These are phyloP conservation scores for Vannuccia rotundouncinata DNA, from an alignment of 2,888 invertebrate species.

Conservation along the genomic window DNA sequence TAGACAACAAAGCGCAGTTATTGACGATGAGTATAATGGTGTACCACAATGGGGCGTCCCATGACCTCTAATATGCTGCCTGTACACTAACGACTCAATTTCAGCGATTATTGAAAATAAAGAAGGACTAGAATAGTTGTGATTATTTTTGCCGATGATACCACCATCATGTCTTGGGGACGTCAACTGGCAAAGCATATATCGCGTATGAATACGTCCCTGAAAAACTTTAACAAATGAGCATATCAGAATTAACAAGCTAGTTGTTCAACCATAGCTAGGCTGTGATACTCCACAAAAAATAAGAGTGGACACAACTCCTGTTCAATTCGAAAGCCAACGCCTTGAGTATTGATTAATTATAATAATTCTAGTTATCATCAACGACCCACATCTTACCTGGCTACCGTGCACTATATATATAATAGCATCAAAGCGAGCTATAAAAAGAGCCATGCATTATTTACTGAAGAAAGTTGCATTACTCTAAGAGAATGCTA, in stretches of 20 bases:
- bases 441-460: background rate
- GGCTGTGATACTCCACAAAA: background rate
- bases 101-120: conserved; percentile 18
- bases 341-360: conserved; percentile 9
- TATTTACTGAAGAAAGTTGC: background rate
- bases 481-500: conserved; percentile 11
- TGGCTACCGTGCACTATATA: background rate
- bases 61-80: background rate
- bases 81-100: background rate
- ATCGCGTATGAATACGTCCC: conserved; percentile 22
- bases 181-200: conserved; percentile 5
- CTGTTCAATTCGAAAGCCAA: conserved; percentile 13
- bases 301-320: conserved; percentile 16
- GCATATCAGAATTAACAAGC: conserved; percentile 17
- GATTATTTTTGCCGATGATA: conserved; percentile 15
- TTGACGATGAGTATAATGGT: conserved; percentile 13
- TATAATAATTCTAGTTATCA: conserved; percentile 4
- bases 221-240: background rate
- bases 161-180: background rate
- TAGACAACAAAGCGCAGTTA: background rate
- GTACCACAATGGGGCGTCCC: conserved; percentile 7
- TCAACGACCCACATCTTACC: conserved; percentile 8
- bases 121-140: background rate
- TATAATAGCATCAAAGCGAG: background rate
- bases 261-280: conserved; percentile 4